Percentiles rank a stretch among this genome's conserved stretches.
phyloP scores from a whole-genome alignment of 2,113 vertebrate species.

The Chaetodon trifascialis region DNA sequence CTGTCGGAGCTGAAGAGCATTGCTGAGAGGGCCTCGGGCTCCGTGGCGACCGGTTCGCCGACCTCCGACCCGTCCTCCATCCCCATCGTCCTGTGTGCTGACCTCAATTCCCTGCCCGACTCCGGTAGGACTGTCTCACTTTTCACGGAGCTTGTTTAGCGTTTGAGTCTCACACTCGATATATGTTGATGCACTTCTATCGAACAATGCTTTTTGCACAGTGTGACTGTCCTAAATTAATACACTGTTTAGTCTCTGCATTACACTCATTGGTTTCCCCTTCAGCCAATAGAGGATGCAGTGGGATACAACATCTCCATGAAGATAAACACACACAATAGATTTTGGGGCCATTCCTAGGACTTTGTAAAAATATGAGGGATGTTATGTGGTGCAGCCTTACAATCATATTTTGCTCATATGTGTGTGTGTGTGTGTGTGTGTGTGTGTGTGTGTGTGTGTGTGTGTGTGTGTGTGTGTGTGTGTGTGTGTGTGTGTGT shows the following conservation, averaged over 20 bases:
- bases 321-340: not conserved
- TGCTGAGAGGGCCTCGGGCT: constrained; percentile 91
- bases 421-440: too few relatives aligned
- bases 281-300: not conserved
- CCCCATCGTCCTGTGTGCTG: constrained; percentile 97
- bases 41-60: constrained; percentile 85
- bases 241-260: not conserved
- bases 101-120: constrained; percentile 99
- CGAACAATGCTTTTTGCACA: not conserved
- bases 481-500: too few relatives aligned
- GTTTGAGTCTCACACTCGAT: not conserved
- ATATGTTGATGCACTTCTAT: not conserved
- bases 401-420: not conserved
- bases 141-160: not conserved
- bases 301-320: not conserved
- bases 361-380: not conserved
- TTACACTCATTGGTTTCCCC: not conserved
- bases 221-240: not conserved
- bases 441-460: too few relatives aligned
- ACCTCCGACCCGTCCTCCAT: constrained; percentile 90
- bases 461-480: too few relatives aligned
- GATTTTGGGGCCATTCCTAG: not conserved
- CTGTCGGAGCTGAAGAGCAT: constrained; percentile 98
- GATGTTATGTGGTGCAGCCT: not conserved
- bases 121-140: constrained; percentile 86